Evolutionary conservation across 2,113 vertebrate genomes (phyloP).

Genomic region (Carassius auratus): DNA sequence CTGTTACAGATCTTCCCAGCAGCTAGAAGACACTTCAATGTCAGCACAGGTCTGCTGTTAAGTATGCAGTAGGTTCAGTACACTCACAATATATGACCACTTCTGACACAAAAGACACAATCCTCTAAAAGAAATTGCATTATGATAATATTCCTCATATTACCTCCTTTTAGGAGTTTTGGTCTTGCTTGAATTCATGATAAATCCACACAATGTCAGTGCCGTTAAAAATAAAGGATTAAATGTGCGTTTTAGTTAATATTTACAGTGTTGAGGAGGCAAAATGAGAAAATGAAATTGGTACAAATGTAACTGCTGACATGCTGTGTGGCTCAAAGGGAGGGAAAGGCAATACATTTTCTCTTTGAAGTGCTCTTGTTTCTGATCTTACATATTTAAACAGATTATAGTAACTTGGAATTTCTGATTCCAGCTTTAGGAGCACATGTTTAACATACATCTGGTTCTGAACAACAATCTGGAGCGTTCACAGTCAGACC

Average conservation of each 20-base stretch:
- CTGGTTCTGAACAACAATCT: not conserved
- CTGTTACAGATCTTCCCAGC: not conserved
- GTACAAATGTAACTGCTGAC: not conserved
- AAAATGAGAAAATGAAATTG: not conserved
- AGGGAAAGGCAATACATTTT: not conserved
- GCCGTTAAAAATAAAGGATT: slow-evolving; percentile 2
- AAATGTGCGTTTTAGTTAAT: not conserved
- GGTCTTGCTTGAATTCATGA: slow-evolving; percentile 10
- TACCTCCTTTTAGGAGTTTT: not conserved
- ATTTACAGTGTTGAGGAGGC: not conserved
- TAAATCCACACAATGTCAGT: not conserved
- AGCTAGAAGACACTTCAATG: slow-evolving; percentile 17
- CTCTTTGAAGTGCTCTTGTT: not conserved
- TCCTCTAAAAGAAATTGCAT: not conserved
- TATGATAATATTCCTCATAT: not conserved
- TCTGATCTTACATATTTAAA: not conserved
- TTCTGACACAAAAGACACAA: not conserved
- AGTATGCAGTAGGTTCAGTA: not conserved
- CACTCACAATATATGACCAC: not conserved
- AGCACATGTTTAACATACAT: slow-evolving; percentile 2
- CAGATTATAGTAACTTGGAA: slow-evolving; percentile 7
- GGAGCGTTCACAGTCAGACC: not conserved
- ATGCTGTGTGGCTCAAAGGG: not conserved
- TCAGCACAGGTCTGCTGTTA: slow-evolving; percentile 23
- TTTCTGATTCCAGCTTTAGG: not conserved